These are phyloP conservation scores for Agonum fuliginosum DNA, from an alignment of 2,888 invertebrate species.

Conservation along the genomic window DNA sequence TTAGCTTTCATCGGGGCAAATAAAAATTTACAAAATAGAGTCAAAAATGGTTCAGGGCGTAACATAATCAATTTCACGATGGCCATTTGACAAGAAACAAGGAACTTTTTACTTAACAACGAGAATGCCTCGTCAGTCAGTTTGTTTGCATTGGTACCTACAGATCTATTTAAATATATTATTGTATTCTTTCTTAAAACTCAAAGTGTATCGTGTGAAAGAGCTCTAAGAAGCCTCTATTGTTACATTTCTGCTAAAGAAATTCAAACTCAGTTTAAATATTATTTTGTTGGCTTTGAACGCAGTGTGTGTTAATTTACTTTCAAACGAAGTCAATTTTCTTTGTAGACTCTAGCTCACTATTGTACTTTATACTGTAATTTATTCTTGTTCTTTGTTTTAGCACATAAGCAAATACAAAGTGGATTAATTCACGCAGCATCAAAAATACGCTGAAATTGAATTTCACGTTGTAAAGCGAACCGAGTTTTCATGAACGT, in stretches of 20 bases:
- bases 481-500: too few species aligned
- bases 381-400: slow-evolving; percentile 2
- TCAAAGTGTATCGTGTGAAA: slow-evolving; percentile 3
- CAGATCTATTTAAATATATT: neutral
- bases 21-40: too few species aligned
- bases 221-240: too few species aligned
- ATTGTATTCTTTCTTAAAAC: neutral
- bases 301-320: slow-evolving; percentile 21
- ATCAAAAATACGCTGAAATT: neutral
- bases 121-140: too few species aligned
- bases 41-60: too few species aligned
- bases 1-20: too few species aligned
- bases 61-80: too few species aligned
- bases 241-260: neutral
- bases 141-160: too few species aligned
- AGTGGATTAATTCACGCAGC: neutral
- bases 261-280: slow-evolving; percentile 24
- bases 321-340: slow-evolving; percentile 29
- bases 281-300: slow-evolving; percentile 31
- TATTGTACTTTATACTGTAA: neutral
- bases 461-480: neutral
- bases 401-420: neutral
- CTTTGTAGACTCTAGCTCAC: neutral
- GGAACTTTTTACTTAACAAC: too few species aligned
- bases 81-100: too few species aligned